These are phyloP conservation scores for Lophius americanus DNA, from an alignment of 2,797 vertebrate species.

Conservation along the genomic window DNA sequence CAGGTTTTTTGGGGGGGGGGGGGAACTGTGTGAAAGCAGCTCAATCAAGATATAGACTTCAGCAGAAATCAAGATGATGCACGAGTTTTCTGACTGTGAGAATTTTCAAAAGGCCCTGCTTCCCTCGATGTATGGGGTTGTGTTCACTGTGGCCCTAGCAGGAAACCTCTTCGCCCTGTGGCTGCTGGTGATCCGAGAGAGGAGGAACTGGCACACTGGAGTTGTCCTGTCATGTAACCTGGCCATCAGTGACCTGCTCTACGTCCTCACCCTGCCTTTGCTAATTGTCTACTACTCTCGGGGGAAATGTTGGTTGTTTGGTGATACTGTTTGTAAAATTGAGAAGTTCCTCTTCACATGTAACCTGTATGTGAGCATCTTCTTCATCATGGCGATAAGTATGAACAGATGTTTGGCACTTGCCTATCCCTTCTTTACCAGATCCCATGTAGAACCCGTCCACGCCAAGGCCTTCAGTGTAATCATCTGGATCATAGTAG, in stretches of 20 bases:
- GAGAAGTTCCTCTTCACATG: conserved; percentile 86
- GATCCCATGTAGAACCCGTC: conserved; percentile 60
- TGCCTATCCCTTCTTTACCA: conserved; percentile 81
- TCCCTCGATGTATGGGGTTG: conserved; percentile 72
- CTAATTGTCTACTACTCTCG: conserved; percentile 76
- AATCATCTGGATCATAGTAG: conserved; percentile 73
- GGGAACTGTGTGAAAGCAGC: no score
- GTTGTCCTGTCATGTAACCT: conserved; percentile 85
- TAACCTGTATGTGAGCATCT: conserved; percentile 84
- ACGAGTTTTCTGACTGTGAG: background rate
- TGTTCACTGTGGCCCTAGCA: conserved; percentile 75
- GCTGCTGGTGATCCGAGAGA: conserved; percentile 68
- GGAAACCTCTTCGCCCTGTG: conserved; percentile 84
- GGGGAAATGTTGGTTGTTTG: conserved; percentile 79
- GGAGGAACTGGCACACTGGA: conserved; percentile 80
- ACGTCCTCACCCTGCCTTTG: conserved; percentile 80
- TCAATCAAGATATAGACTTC: conserved; percentile 12
- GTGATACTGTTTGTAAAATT: conserved; percentile 69
- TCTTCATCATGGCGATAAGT: conserved; percentile 87
- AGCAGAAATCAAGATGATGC: conserved; percentile 22
- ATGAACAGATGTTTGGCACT: conserved; percentile 85
- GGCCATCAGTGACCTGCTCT: conserved; percentile 84
- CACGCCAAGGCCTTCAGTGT: conserved; percentile 74
- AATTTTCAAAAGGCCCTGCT: conserved; percentile 70
- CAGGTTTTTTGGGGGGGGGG: conserved; percentile 1